phyloP scores from a whole-genome alignment of 2,113 vertebrate species.

The Ammodytes dubius region DNA sequence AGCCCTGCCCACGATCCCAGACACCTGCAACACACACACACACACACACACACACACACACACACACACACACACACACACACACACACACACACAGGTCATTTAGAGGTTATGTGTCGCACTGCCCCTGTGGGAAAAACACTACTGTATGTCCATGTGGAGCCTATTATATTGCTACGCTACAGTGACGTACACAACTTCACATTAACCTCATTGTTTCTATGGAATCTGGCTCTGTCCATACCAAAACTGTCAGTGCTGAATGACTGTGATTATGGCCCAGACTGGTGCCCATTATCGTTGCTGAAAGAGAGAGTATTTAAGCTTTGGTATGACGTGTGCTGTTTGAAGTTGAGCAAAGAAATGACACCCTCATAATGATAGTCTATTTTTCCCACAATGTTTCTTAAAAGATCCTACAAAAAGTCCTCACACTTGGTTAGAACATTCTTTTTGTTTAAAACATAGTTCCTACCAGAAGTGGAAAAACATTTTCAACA shows the following conservation, averaged over 20 bases:
- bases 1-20: slow-evolving; percentile 96
- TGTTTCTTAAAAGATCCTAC: not conserved
- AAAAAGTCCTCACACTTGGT: not conserved
- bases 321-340: not conserved
- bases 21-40: slow-evolving; percentile 87
- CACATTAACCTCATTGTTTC: slow-evolving; percentile 1
- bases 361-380: not conserved
- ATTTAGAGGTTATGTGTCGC: not conserved
- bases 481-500: no score
- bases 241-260: not conserved
- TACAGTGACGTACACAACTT: not conserved
- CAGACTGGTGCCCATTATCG: slow-evolving; percentile 2
- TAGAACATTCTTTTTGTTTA: not conserved
- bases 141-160: slow-evolving; percentile 7
- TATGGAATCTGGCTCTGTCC: slow-evolving; percentile 1
- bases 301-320: not conserved
- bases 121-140: not conserved
- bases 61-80: slow-evolving; percentile 51
- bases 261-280: slow-evolving; percentile 1
- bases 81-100: slow-evolving; percentile 48
- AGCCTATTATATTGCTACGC: slow-evolving; percentile 25
- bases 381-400: not conserved
- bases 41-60: slow-evolving; percentile 49
- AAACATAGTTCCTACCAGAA: no score
- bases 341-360: not conserved